Percentiles rank a stretch among this genome's conserved stretches.
phyloP scores from a whole-genome alignment of 2,797 vertebrate species.

The Podargus strigoides region DNA sequence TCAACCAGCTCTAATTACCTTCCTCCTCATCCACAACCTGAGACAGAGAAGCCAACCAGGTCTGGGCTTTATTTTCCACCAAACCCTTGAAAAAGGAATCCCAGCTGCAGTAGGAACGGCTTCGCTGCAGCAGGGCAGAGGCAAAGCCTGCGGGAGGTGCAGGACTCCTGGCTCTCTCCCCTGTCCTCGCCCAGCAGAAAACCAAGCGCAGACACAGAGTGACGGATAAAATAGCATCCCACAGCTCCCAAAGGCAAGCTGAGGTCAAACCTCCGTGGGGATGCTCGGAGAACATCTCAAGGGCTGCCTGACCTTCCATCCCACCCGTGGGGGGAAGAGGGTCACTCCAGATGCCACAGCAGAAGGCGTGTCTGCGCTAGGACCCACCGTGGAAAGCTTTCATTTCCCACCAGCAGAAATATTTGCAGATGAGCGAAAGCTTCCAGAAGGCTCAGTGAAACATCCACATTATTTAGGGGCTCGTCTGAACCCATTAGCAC shows the following conservation, averaged over 20 bases:
- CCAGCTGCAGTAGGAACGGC: background rate
- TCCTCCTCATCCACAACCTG: background rate
- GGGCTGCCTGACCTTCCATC: background rate
- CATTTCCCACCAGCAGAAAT: background rate
- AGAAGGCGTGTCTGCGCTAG: background rate
- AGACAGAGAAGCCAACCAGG: background rate
- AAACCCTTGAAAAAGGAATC: accelerated
- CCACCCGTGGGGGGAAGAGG: accelerated
- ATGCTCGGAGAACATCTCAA: background rate
- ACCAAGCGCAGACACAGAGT: background rate
- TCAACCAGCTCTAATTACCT: background rate
- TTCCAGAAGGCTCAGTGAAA: constrained; percentile 51
- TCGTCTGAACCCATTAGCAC: constrained; percentile 27
- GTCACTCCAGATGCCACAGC: background rate
- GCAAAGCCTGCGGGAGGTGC: background rate
- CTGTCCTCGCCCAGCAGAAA: background rate
- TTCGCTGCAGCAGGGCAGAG: background rate
- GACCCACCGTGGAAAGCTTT: accelerated
- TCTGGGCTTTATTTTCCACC: background rate
- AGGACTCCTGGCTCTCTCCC: background rate
- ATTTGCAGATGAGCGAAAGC: constrained; percentile 35
- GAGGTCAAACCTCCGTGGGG: background rate
- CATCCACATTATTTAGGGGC: constrained; percentile 34
- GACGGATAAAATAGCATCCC: background rate
- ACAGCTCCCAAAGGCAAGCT: background rate